Base-by-base conservation (phyloP, 92 coral and sea anemone species). In the Actinernus sp. region DNA sequence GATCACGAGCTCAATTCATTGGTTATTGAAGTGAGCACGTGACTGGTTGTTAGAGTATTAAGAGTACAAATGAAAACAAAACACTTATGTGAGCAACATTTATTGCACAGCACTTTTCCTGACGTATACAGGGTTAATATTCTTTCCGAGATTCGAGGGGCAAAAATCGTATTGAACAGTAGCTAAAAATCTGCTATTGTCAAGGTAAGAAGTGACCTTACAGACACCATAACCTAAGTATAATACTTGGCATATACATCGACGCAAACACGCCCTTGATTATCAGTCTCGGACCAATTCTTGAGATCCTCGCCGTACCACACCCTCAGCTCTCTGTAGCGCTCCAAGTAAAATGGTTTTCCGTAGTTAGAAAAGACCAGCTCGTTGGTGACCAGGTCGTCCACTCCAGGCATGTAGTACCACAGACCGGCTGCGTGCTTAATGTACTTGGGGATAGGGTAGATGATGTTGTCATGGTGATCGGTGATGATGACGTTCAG, bases 301-400 rank as follows among this genome's bases (percentile, higher is more conserved):
- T 56, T 82, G 14, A 82, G 71, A 45, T 73, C 82, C 40, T 88
- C 86, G 52, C 93, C 93, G 68, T 63, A 88, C 90, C 93, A 88
- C 51, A 88, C 67, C 21, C 79, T 62, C 21, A 88, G 80, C 21
- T 59, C 53, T 30, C 84, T 63, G 31, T 44, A 21, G 10, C 41
- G 65, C 10, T 64, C 77, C 20, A 88, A 34, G 57, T 83, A 88
- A 83, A 82, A 54, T 1, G 90, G 93, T 21, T 41, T 79, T 43
- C 65, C 72, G 36, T 68, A 82, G 71, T 82, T 84, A 54, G 82
- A 50, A 77, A 88, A 88, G 40, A 88, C 89, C 5, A 88, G 69
- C 61, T 88, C 89, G 26, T 81, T 63, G n/a, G 88, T 54, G 36
- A 45, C 20, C 52, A 70, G 48, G 33, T 70, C 78, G 38, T 70